Conservation (phyloP, 2,888 invertebrate genomes). For the Bhutanitis thaidina region DNA sequence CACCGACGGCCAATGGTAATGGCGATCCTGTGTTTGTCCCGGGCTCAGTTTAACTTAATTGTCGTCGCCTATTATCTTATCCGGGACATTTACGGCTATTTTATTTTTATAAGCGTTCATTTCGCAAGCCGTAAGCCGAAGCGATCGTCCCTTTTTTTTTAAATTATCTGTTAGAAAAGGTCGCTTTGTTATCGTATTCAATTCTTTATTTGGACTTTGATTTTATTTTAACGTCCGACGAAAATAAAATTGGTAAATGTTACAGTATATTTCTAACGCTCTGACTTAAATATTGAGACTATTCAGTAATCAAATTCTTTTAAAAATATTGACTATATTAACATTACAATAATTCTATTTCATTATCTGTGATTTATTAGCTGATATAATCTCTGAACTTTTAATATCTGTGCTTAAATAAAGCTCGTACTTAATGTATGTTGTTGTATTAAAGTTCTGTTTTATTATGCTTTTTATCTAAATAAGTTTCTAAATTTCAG, state of each 20-base stretch:
- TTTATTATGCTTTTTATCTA: no score
- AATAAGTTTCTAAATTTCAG: no score
- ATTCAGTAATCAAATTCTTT: no score
- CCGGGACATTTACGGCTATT: conserved; percentile 23
- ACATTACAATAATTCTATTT: no score
- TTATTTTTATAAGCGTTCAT: conserved; percentile 19
- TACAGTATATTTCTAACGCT: no score
- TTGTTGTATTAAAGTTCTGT: no score
- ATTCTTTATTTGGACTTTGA: conserved; percentile 11
- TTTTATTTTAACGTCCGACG: conserved; percentile 1
- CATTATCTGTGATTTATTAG: no score
- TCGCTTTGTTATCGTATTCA: conserved; percentile 5
- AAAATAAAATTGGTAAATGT: not conserved
- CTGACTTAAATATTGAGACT: no score
- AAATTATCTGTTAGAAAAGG: conserved; percentile 14
- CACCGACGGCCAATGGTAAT: conserved; percentile 26
- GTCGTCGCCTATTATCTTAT: conserved; percentile 25
- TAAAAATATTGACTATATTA: no score
- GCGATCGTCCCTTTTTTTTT: conserved; percentile 14
- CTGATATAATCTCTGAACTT: no score
- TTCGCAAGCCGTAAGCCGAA: conserved; percentile 14
- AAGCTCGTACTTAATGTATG: no score
- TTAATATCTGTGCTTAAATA: no score
- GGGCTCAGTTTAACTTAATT: conserved; percentile 27
- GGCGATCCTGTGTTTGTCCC: conserved; percentile 23